These are phyloP conservation scores for Rhagophthalmus giganteus DNA, from an alignment of 2,888 invertebrate genomes.

Conservation along the genomic window DNA sequence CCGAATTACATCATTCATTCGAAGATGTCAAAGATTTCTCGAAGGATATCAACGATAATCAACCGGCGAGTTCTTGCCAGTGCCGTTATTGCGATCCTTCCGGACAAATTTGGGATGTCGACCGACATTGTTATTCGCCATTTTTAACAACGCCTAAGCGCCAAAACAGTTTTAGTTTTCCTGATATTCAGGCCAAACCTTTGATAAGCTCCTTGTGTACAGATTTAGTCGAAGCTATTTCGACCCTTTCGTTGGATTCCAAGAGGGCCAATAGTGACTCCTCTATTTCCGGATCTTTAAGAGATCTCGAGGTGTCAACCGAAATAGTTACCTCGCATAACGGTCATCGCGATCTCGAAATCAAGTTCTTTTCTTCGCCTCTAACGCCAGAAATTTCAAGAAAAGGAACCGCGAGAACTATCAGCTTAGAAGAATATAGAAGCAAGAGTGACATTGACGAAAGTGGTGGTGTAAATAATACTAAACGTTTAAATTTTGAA, in stretches of 20 bases:
- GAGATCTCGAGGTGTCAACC: conserved; percentile 71
- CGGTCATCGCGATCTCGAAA: conserved; percentile 77
- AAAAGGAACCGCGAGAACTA: conserved; percentile 6
- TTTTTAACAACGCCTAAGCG: conserved; percentile 56
- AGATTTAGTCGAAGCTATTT: conserved; percentile 27
- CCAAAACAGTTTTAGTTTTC: conserved; percentile 29
- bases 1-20: conserved; percentile 53
- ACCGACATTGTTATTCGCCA: conserved; percentile 60
- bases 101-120: conserved; percentile 75
- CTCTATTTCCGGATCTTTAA: conserved; percentile 42
- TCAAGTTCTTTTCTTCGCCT: conserved; percentile 73
- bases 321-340: conserved; percentile 78
- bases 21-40: conserved; percentile 52
- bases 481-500: conserved; percentile 8
- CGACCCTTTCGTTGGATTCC: conserved; percentile 32
- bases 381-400: conserved; percentile 41
- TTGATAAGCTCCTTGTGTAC: conserved; percentile 34
- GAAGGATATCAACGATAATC: conserved; percentile 49
- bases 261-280: conserved; percentile 31
- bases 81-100: conserved; percentile 77
- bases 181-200: conserved; percentile 22
- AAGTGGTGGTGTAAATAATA: conserved; percentile 14
- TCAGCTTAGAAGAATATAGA: conserved; percentile 11
- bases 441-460: conserved; percentile 12
- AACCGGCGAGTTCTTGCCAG: conserved; percentile 63